A percentile compares a stretch with the other conserved stretches of the same genome.
phyloP scores from a whole-genome alignment of 2,113 vertebrate genomes.

The Labrus mixtus region DNA sequence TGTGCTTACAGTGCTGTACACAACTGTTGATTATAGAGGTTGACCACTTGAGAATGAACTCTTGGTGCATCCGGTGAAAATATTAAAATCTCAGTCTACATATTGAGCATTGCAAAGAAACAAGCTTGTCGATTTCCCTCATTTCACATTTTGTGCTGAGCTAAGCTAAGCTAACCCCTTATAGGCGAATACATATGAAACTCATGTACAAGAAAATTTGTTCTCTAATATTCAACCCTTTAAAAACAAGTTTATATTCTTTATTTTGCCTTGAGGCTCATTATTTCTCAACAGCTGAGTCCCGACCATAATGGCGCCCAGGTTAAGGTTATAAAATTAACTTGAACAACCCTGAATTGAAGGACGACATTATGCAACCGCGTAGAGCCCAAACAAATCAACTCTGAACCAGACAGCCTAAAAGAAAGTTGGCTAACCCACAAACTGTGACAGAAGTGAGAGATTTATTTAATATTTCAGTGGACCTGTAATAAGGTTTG shows the following conservation, averaged over 20 bases:
- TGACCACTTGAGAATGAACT: too few species aligned
- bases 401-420: not conserved
- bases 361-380: not conserved
- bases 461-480: constrained; percentile 44
- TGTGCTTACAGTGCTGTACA: too few species aligned
- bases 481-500: constrained; percentile 41
- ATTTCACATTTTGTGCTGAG: too few species aligned
- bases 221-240: too few species aligned
- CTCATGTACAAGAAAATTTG: too few species aligned
- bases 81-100: too few species aligned
- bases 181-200: too few species aligned
- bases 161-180: too few species aligned
- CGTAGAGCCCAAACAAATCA: not conserved
- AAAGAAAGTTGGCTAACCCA: not conserved
- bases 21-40: too few species aligned
- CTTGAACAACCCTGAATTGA: not conserved
- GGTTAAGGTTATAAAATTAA: not conserved
- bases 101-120: too few species aligned
- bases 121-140: too few species aligned
- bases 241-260: not conserved
- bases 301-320: not conserved
- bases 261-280: not conserved
- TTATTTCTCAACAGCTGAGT: not conserved
- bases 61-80: too few species aligned
- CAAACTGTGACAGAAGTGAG: constrained; percentile 17